Evolutionary conservation across 2,888 invertebrate species (phyloP).

Genomic region (Apotomis betuletana): DNA sequence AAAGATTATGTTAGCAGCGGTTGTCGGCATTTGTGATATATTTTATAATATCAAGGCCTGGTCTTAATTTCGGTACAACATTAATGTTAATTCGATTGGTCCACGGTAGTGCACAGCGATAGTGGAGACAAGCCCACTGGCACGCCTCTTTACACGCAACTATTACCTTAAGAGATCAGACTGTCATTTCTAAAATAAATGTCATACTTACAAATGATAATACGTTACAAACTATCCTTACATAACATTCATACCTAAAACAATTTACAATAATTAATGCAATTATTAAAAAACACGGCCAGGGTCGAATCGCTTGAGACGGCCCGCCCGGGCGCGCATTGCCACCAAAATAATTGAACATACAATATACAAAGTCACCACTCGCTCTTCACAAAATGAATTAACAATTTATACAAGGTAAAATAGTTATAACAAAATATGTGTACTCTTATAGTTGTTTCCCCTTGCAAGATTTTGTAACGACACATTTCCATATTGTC

Average conservation of each 20-base stretch:
- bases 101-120: background rate
- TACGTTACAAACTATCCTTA: constrained; percentile 77
- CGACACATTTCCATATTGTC: constrained; percentile 62
- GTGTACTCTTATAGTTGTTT: constrained; percentile 62
- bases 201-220: constrained; percentile 78
- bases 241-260: constrained; percentile 77
- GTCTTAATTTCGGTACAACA: background rate
- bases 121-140: constrained; percentile 53
- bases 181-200: constrained; percentile 78
- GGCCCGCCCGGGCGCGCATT: constrained; percentile 45
- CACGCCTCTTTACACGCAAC: constrained; percentile 60
- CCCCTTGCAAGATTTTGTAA: constrained; percentile 53
- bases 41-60: too few species aligned
- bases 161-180: constrained; percentile 81
- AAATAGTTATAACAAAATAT: constrained; percentile 76
- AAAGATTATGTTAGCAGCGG: too few species aligned
- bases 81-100: background rate
- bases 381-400: constrained; percentile 70
- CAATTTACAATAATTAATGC: constrained; percentile 76
- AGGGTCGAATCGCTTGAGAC: constrained; percentile 52
- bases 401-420: constrained; percentile 73
- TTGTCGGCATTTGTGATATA: background rate
- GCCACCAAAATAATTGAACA: constrained; percentile 41
- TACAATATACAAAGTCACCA: constrained; percentile 67
- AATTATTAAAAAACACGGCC: constrained; percentile 62